Evolutionary conservation across 2,113 vertebrate genomes (phyloP).

Genomic region (Dolichallabes microphthalmus): DNA sequence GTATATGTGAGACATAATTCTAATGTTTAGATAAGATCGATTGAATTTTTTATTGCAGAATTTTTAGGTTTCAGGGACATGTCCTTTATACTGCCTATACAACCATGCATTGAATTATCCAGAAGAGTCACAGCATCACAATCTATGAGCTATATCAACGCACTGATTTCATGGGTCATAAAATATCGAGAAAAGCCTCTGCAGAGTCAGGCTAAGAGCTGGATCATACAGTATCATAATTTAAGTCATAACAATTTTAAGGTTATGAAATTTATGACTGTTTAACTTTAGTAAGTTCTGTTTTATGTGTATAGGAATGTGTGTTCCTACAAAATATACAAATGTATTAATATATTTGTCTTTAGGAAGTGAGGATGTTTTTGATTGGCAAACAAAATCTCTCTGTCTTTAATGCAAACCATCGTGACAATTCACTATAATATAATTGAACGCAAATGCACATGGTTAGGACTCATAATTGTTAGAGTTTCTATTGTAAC

Average conservation of each 20-base stretch:
- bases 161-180: conserved; percentile 11
- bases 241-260: not conserved
- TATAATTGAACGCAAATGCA: not conserved
- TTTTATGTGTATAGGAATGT: not conserved
- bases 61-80: not conserved
- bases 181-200: not conserved
- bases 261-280: not conserved
- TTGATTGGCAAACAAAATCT: not conserved
- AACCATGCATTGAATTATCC: not conserved
- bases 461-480: not conserved
- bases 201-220: not conserved
- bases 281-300: not conserved
- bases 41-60: not conserved
- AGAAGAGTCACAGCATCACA: not conserved
- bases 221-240: not conserved
- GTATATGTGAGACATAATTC: no score
- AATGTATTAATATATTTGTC: not conserved
- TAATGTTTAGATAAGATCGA: not conserved
- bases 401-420: not conserved
- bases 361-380: not conserved
- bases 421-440: not conserved
- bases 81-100: not conserved
- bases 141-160: conserved; percentile 2
- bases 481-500: no score
- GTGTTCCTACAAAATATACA: not conserved